Evolutionary conservation across 37 sponge, comb jelly and placozoan species (phyloP), one percentile per base, ranked within the genome.

Genomic region (Mnemiopsis leidyi): DNA sequence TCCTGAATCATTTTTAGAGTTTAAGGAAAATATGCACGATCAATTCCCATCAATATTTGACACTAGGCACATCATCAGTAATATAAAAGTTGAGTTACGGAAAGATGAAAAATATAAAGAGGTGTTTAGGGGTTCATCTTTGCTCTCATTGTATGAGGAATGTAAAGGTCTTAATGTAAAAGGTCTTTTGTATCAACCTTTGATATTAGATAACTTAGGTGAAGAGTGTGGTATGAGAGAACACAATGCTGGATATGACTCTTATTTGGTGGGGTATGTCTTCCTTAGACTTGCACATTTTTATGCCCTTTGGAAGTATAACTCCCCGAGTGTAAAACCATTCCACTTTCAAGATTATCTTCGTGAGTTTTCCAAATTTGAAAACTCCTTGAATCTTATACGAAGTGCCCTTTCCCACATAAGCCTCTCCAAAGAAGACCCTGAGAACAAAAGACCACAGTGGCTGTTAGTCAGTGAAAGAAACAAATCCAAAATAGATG

Each of bases 11-110:
- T 96, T 94, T 37, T 38, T 3, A 23, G 93, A 95, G 28, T 97
- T 97, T 93, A 97, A 97, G 92, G 28, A 34, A 26, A 48, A 32
- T 7, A 68, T 97, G 30, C 95, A 93, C 76, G 61, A 68, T 21
- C 36, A 96, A 30, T 96, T 97, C 36, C 95, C 95, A 16, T 36
- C 71, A 7, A 93, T 97, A 35, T 93, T 95, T 31, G 97, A 97
- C 37, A 97, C 97, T 31, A 96, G 96, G 48, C 90, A 95, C 30
- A 85, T 85, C 29, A 85, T 85, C 25, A 85, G 35, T 40, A 85
- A 85, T 21, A 85, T 85, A 13, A 85, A 85, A 25, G 90, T 85
- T 16, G 61, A 38, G 2, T 37, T 85, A 0, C 38, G 36, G 39
- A 33, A 28, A 3, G 90, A 85, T 85, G 90, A 38, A 16, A 85